Base-by-base conservation (phyloP, 1,140 invertebrate species). In the Zaprionus ornatus region DNA sequence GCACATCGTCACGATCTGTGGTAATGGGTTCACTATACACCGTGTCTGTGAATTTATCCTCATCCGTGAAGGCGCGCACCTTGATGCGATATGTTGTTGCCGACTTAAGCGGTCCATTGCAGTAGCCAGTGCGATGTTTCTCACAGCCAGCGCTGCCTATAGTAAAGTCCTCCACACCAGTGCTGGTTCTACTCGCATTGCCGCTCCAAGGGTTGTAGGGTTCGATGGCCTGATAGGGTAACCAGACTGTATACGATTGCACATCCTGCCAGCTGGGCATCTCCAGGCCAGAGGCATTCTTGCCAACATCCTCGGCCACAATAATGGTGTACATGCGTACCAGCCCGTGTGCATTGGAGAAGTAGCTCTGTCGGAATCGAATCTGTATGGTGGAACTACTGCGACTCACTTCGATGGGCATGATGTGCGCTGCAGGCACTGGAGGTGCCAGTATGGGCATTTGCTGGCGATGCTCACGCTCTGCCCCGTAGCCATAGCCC, bases 231-330 rank as follows among this genome's bases (percentile, higher is more conserved):
- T 98, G 97, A 94, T 98, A 98, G 4, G 97, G 97, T 37, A 97
- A 96, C 97, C 97, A 98, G 23, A 96, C 93, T 37, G 95, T 95
- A 86, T 97, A 97, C 3, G 95, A 94, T 91, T 98, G 97, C 7
- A 98, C 98, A 87, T 98, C 97, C 76, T 95, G 94, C 98, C 98
- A 99, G 79, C 96, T 96, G 1, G 97, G 97, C 95, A 99, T 96
- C 80, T 97, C 96, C 54, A 96, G 87, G 0, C 96, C 95, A 23
- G 95, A 96, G 21, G 96, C 95, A 92, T 97, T 96, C 87, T 97
- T 97, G 10, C 95, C 95, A 88, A 96, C 95, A 93, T 98, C 97
- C 94, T 98, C 97, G 4, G 96, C 96, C 42, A 99, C 97, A 82
- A 99, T 97, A 54, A 99, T 95, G 10, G 97, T 96, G 92, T 99